Percentiles rank a stretch among this genome's conserved stretches.
Conservation (phyloP, 2,113 vertebrate genomes). For the Neolamprologus sp. region DNA sequence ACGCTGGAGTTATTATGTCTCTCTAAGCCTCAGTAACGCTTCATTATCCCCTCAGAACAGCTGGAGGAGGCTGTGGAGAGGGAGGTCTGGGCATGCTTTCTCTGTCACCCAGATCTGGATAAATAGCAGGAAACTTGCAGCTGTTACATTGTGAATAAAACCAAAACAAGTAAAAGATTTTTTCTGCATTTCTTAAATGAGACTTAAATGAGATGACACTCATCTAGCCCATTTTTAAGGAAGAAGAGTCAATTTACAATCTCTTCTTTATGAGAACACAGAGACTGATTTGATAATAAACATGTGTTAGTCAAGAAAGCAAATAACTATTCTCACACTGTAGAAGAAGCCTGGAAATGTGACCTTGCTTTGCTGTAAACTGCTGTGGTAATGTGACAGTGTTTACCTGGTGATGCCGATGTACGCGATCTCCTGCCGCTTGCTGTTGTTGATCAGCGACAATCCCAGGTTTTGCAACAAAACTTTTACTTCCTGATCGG, state of each 20-base stretch:
- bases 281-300: accelerated
- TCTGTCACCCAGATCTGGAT: not conserved
- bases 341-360: not conserved
- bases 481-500: slow-evolving; percentile 83
- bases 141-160: not conserved
- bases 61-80: not conserved
- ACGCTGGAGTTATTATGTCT: accelerated
- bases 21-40: not conserved
- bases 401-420: slow-evolving; percentile 83
- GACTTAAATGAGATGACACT: not conserved
- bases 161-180: not conserved
- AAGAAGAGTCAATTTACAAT: not conserved
- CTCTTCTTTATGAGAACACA: not conserved
- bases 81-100: not conserved
- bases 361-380: not conserved
- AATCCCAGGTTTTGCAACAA: slow-evolving; percentile 90
- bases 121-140: not conserved
- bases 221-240: not conserved
- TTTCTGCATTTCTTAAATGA: not conserved
- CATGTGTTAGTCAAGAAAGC: accelerated
- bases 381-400: slow-evolving; percentile 50
- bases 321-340: accelerated
- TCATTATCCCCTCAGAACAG: not conserved
- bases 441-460: slow-evolving; percentile 86
- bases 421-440: slow-evolving; percentile 88